Base-by-base conservation (phyloP, 2,797 vertebrate genomes). In the Artibeus lituratus region DNA sequence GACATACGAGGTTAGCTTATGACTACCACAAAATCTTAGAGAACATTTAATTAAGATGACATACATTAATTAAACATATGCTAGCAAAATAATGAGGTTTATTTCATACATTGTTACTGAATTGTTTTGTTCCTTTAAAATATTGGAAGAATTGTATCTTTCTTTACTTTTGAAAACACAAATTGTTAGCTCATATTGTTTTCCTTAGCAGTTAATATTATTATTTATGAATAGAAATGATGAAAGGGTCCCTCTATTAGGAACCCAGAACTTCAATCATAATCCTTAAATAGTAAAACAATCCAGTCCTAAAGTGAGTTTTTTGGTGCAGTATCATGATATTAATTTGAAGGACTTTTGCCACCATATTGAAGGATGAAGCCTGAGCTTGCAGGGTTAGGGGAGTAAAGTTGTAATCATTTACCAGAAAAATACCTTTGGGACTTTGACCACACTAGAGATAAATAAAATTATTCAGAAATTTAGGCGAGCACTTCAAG, bases 141-240 rank as follows among this genome's bases (percentile, higher is more conserved):
- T 78, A 59, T 26, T 70, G 19, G n/a, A 39, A 10, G 94, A 84
- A 67, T 73, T 3, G 81, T 62, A 83, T 53, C 62, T 65, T 65
- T 92, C 44, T 93, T 93, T 82, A 94, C 69, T 80, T 93, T 37
- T 81, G 57, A 90, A 98, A 92, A n/a, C 35, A 87, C 8, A 95
- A 67, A 37, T 57, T 87, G 19, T 16, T 94, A 89, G 32, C 12
- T 55, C 35, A 86, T 35, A 73, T 32, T 88, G 69, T 32, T 94
- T 91, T 74, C 44, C 49, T 59, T 35, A 77, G 11, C 14, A 96
- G 7, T 96, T 90, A 89, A 67, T 47, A 81, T 77, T 85, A 67
- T n/a, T 92, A 73, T 72, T 94, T 82, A 69, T 57, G 18, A 90
- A 72, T 80, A 92, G 77, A 89, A 77, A 96, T 87, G 42, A 93